Evolutionary conservation across 2,113 vertebrate genomes (phyloP), one percentile per base, ranked within the genome.

Genomic region (Pelodiscus sinensis): DNA sequence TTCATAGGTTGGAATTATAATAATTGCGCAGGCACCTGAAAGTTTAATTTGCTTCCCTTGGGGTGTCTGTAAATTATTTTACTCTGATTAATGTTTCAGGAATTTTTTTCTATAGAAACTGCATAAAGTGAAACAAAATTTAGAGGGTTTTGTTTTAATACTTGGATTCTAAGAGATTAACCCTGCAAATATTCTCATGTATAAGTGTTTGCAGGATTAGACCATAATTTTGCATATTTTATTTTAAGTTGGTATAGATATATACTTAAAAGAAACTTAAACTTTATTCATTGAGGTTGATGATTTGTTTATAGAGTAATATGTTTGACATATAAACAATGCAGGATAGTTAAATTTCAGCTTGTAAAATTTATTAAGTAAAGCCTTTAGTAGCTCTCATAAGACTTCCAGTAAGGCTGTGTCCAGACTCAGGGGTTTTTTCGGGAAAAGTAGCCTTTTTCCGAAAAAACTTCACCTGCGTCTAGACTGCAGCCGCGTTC

Each of bases 271-370:
- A 57, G 73, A 71, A 65, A 84, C 1, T 5, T 83, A 25, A 22
- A 0, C 4, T 86, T 91, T 90, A 83, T 54, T 38, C 2, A 81
- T 94, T 84, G 8, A 55, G 5, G 73, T 25, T 50, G 73, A 22
- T 44, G 21, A 44, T 65, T 87, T 68, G 16, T 15, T 35, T 68
- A 68, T 68, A 68, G 16, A 68, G 16, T 68, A 68, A 68, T 35
- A 19, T 68, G 16, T 12, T 71, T 92, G 6, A 6, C 0, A 0
- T 77, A 9, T 54, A 73, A 57, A 4, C 55, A 22, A 3, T 18
- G 0, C 71, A 35, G 60, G 18, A 44, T 65, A 27, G 2, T 7
- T 84, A 22, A 73, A 84, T 0, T 0, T 58, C 2, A 0, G 3
- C 35, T 73, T 2, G 52, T 44, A 84, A 1, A 0, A n/a, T 84